A percentile compares a stretch with the other conserved stretches of the same genome.
phyloP scores from a whole-genome alignment of 2,113 vertebrate genomes.

The Erythrocebus patas region DNA sequence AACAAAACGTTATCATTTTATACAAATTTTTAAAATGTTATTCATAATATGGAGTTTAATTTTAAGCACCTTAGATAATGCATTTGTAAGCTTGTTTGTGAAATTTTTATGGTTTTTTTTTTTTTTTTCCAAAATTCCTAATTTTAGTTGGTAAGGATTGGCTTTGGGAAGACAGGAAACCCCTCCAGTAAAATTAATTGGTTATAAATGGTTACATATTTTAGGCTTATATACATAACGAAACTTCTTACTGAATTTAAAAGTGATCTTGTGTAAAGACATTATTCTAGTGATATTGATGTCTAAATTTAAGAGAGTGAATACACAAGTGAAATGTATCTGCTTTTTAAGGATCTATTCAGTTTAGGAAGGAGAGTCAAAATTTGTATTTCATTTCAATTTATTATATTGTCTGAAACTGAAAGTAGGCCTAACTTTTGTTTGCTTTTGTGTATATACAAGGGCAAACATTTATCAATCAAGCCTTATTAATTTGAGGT shows the following conservation, averaged over 20 bases:
- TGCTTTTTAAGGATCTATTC: constrained; percentile 44
- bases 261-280: background rate
- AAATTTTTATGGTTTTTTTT: background rate
- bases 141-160: constrained; percentile 44
- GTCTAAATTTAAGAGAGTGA: background rate
- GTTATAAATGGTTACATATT: constrained; percentile 26
- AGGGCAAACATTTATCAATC: background rate
- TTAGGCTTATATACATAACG: background rate
- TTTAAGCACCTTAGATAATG: constrained; percentile 37
- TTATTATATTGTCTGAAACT: constrained; percentile 34
- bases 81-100: constrained; percentile 44
- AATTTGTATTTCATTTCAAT: constrained; percentile 16
- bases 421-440: constrained; percentile 19
- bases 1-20: constrained; percentile 20
- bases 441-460: constrained; percentile 15
- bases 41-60: constrained; percentile 24
- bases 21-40: background rate
- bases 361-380: background rate
- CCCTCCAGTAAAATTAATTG: constrained; percentile 36
- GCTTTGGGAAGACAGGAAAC: constrained; percentile 35
- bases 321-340: background rate
- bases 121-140: background rate
- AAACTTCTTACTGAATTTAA: background rate
- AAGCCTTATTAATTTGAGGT: constrained; percentile 14
- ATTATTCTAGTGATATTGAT: background rate